These are phyloP conservation scores for Oncorhynchus nerka DNA, from an alignment of 2,113 vertebrate genomes.

Conservation along the genomic window DNA sequence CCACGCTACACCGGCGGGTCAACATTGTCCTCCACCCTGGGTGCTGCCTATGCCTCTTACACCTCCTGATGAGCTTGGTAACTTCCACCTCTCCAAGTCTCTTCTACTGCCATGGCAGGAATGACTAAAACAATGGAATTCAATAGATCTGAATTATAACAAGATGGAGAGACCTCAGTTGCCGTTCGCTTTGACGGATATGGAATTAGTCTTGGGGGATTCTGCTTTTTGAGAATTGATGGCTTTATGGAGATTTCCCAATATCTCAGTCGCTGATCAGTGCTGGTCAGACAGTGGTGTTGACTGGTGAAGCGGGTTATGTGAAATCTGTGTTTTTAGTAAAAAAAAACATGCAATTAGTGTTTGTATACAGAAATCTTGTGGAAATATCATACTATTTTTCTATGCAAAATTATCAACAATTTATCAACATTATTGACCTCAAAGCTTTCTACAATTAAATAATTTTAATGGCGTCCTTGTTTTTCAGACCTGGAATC, in stretches of 20 bases:
- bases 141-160: not conserved
- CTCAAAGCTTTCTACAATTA: not conserved
- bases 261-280: not conserved
- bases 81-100: conserved; percentile 26
- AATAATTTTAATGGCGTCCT: not conserved
- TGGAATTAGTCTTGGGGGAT: not conserved
- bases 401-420: not conserved
- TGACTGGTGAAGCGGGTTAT: not conserved
- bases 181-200: not conserved
- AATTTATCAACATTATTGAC: not conserved
- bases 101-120: not conserved
- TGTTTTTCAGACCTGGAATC: conserved; percentile 80
- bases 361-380: not conserved
- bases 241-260: not conserved
- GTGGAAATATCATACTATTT: not conserved
- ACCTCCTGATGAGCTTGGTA: conserved; percentile 75
- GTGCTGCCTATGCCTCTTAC: conserved; percentile 73
- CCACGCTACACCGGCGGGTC: conserved; percentile 52
- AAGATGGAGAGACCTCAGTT: not conserved
- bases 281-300: not conserved
- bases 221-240: not conserved
- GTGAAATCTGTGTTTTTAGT: not conserved
- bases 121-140: not conserved
- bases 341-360: not conserved
- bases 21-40: conserved; percentile 45